A percentile compares a stretch with the other conserved stretches of the same genome.
phyloP scores from a whole-genome alignment of 2,888 invertebrate species.

The Oeneis ivallda region DNA sequence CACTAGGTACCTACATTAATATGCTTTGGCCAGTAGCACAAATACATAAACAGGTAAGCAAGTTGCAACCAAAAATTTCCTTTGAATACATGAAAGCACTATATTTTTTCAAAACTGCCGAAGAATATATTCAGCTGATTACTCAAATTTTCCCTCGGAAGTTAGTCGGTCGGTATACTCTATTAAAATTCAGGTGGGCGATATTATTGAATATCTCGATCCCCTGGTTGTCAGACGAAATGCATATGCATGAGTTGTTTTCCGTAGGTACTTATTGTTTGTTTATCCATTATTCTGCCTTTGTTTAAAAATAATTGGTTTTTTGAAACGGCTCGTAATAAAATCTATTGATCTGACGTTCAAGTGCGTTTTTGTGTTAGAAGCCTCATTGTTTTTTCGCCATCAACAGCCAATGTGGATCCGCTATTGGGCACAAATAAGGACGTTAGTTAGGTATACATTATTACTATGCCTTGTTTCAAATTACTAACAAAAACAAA shows the following conservation, averaged over 20 bases:
- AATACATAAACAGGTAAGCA: no score
- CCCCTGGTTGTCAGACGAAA: slow-evolving; percentile 53
- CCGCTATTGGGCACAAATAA: no score
- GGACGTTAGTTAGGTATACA: no score
- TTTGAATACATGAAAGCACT: no score
- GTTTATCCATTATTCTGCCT: slow-evolving; percentile 44
- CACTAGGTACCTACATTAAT: no score
- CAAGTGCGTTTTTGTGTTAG: background rate
- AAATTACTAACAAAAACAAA: no score
- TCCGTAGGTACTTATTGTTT: slow-evolving; percentile 47
- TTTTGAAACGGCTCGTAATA: slow-evolving; percentile 7
- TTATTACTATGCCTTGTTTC: no score
- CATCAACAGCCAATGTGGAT: no score
- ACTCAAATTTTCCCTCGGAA: slow-evolving; percentile 70
- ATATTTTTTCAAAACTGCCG: slow-evolving; percentile 68
- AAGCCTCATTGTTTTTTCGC: background rate
- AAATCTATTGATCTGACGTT: slow-evolving; percentile 4
- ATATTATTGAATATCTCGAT: slow-evolving; percentile 73
- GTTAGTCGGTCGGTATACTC: slow-evolving; percentile 67
- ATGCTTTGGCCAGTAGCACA: no score
- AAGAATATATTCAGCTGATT: slow-evolving; percentile 73
- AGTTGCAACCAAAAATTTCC: no score
- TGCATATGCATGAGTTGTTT: slow-evolving; percentile 60
- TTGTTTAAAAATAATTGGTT: slow-evolving; percentile 37
- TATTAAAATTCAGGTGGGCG: slow-evolving; percentile 67